Percentiles rank a stretch among this genome's conserved stretches.
phyloP scores from a whole-genome alignment of 1,140 invertebrate genomes.

The Triops cancriformis region DNA sequence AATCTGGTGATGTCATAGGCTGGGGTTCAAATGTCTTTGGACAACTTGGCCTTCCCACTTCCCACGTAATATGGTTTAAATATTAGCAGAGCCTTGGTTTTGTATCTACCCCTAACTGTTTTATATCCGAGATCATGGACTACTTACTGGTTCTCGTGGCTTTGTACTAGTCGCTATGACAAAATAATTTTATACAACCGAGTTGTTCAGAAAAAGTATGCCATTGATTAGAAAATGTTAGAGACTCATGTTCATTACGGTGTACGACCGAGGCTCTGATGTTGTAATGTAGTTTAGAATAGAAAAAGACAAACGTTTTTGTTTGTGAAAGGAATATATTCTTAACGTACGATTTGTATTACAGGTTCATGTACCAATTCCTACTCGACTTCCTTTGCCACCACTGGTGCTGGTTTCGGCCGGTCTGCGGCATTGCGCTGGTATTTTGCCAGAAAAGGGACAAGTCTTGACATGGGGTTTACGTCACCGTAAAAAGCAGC shows the following conservation, averaged over 20 bases:
- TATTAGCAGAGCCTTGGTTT: not conserved
- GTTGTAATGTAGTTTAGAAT: too few species aligned
- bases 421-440: slow-evolving; percentile 56
- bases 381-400: slow-evolving; percentile 26
- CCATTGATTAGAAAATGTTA: not conserved
- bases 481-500: slow-evolving; percentile 55
- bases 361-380: slow-evolving; percentile 31
- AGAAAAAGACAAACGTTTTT: too few species aligned
- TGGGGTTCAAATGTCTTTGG: slow-evolving; percentile 68
- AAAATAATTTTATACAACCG: not conserved
- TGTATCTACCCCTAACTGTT: not conserved
- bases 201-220: not conserved
- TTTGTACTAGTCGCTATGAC: not conserved
- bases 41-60: slow-evolving; percentile 49
- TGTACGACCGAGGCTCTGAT: not conserved
- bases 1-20: slow-evolving; percentile 53
- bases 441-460: slow-evolving; percentile 50
- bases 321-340: not conserved
- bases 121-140: not conserved
- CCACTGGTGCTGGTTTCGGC: slow-evolving; percentile 40
- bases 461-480: slow-evolving; percentile 52
- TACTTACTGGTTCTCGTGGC: not conserved
- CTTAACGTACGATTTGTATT: slow-evolving; percentile 29
- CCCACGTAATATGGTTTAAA: not conserved
- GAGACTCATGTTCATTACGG: not conserved